phyloP scores from a whole-genome alignment of 2,113 vertebrate genomes.

The Spea multiplicata region DNA sequence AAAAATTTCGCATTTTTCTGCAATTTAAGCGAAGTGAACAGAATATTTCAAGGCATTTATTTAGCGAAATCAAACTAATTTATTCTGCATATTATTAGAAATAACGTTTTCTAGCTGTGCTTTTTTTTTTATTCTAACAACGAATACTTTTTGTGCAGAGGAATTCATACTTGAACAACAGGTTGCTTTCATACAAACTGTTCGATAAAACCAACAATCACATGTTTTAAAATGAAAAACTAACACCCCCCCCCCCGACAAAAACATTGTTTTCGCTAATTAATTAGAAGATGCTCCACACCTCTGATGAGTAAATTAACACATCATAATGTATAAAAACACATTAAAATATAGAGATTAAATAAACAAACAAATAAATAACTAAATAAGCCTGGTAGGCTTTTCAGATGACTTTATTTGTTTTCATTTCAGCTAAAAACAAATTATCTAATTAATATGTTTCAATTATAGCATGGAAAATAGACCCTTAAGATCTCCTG shows the following conservation, averaged over 20 bases:
- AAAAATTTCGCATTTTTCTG: not conserved
- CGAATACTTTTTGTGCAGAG: no score
- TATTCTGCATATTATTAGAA: no score
- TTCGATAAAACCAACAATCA: no score
- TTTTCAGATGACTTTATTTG: slow-evolving; percentile 69
- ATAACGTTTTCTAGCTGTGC: no score
- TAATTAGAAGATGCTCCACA: not conserved
- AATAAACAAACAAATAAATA: not conserved
- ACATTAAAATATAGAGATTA: not conserved
- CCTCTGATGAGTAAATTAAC: not conserved
- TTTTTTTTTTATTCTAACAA: no score
- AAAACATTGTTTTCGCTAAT: no score
- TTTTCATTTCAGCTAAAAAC: slow-evolving; percentile 83
- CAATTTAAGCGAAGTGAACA: not conserved
- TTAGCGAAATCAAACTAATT: no score
- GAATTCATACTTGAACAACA: no score
- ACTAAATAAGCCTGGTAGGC: slow-evolving; percentile 51
- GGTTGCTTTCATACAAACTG: no score
- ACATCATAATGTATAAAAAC: not conserved
- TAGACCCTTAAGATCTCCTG: slow-evolving; percentile 72
- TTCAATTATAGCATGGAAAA: slow-evolving; percentile 82
- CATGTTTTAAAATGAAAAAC: no score
- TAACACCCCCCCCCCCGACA: no score
- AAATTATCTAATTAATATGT: slow-evolving; percentile 89
- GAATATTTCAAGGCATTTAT: no score